Base-by-base conservation (phyloP, 2,113 vertebrate genomes). In the Sceloporus tristichus region DNA sequence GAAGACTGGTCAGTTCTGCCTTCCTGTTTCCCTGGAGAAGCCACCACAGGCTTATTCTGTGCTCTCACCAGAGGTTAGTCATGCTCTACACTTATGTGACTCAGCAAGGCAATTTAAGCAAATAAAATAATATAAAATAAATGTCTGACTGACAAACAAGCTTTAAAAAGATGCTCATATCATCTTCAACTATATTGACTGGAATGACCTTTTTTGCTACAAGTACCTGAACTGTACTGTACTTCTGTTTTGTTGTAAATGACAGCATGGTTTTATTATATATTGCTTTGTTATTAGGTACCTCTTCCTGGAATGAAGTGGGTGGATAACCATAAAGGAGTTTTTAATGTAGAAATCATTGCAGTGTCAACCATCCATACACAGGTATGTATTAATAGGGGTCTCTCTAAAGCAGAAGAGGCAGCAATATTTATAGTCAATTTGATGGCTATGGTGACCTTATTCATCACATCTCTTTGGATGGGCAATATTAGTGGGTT, bases 291-390 rank as follows among this genome's bases (percentile, higher is more conserved):
- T 92, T 92, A 14, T 88, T 62, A 99, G 99, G 99, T 99, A 94
- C 98, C 98, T 48, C 98, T 99, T 0, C 99, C 99, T 23, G 99
- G 98, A 73, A 99, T 99, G 99, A 99, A 99, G 91, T 99, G 99
- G 99, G 99, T 99, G 40, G 99, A 99, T 95, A 99, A 99, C 95
- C 99, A 99, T 94, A 98, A 99, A 96, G 99, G 98, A 25, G 98
- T 99, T 48, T 99, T 99, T 94, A 99, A 99, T 0, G 98, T 99
- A 9, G 99, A 99, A 93, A 98, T 99, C 66, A 97, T 98, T 87
- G 88, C 98, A 77, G 98, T 98, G 42, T 99, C 99, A 87, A 96
- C 98, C 34, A 95, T 99, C 82, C 99, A 99, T 91, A 99, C 98
- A 56, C 99, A 99, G 98, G 99, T 99, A 96, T 87, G 85, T 85